A percentile compares a stretch with the other conserved stretches of the same genome.
Evolutionary conservation across 2,888 invertebrate genomes (phyloP).

Genomic region (Tiliacea citrago): DNA sequence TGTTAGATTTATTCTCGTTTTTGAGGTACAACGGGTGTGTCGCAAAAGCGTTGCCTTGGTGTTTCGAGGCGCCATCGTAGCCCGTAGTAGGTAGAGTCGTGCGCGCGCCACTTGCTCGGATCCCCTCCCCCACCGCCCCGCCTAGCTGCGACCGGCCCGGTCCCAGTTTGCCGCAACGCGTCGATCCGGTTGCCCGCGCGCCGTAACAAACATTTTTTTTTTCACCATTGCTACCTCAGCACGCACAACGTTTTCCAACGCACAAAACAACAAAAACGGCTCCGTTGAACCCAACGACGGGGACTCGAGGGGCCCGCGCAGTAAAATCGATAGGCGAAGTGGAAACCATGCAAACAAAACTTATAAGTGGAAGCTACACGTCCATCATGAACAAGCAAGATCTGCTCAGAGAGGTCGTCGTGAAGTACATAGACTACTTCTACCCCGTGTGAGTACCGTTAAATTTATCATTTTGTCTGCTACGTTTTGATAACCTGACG

Average conservation of each 20-base stretch:
- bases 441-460: constrained; percentile 92
- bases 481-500: constrained; percentile 72
- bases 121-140: constrained; percentile 77
- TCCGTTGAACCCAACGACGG: constrained; percentile 79
- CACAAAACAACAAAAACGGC: constrained; percentile 80
- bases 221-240: constrained; percentile 76
- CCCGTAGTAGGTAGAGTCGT: constrained; percentile 87
- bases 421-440: constrained; percentile 93
- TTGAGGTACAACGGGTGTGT: constrained; percentile 86
- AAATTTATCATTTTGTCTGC: constrained; percentile 62
- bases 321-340: constrained; percentile 78
- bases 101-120: constrained; percentile 88
- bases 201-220: constrained; percentile 73
- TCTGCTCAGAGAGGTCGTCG: constrained; percentile 92
- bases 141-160: constrained; percentile 82
- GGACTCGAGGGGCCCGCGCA: constrained; percentile 81
- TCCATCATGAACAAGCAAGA: constrained; percentile 93
- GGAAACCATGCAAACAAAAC: constrained; percentile 90
- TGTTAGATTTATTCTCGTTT: constrained; percentile 81
- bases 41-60: constrained; percentile 88
- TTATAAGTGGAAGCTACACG: constrained; percentile 91
- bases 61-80: constrained; percentile 87
- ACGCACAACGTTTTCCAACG: constrained; percentile 79
- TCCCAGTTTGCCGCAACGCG: constrained; percentile 90
- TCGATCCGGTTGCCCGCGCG: constrained; percentile 87